phyloP scores from a whole-genome alignment of 2,113 vertebrate species.

The Oceanodroma tethys region DNA sequence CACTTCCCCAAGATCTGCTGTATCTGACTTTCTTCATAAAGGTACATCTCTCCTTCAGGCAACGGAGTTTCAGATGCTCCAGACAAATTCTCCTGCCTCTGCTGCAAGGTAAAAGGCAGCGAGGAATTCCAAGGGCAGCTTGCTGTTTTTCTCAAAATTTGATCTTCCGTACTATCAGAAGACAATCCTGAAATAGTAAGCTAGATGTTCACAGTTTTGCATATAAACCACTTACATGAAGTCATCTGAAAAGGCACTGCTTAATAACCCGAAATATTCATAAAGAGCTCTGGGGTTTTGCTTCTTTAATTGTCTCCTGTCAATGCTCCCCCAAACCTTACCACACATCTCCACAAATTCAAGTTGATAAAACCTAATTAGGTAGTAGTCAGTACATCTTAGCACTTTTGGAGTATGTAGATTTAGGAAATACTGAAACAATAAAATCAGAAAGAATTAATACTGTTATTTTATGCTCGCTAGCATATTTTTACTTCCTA shows the following conservation, averaged over 20 bases:
- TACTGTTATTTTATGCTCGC: neutral
- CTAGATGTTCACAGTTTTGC: neutral
- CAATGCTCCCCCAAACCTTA: neutral
- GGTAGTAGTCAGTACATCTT: neutral
- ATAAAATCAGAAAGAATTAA: neutral
- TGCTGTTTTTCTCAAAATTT: neutral
- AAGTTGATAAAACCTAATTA: neutral
- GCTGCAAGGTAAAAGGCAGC: neutral
- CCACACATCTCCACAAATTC: neutral
- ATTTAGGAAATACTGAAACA: neutral
- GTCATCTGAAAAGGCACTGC: neutral
- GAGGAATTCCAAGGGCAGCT: neutral
- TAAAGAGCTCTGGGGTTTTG: neutral
- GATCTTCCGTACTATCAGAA: neutral
- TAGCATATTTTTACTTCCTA: neutral
- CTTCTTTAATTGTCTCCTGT: neutral
- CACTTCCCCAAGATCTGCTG: conserved; percentile 70
- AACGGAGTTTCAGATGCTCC: neutral
- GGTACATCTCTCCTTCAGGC: neutral
- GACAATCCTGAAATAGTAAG: conserved; percentile 61
- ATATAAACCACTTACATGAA: neutral
- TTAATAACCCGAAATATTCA: neutral
- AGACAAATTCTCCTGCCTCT: neutral
- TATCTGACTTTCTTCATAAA: conserved; percentile 34
- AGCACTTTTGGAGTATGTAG: neutral